phyloP scores from a whole-genome alignment of 1,140 invertebrate species.

The Diabrotica virgifera region DNA sequence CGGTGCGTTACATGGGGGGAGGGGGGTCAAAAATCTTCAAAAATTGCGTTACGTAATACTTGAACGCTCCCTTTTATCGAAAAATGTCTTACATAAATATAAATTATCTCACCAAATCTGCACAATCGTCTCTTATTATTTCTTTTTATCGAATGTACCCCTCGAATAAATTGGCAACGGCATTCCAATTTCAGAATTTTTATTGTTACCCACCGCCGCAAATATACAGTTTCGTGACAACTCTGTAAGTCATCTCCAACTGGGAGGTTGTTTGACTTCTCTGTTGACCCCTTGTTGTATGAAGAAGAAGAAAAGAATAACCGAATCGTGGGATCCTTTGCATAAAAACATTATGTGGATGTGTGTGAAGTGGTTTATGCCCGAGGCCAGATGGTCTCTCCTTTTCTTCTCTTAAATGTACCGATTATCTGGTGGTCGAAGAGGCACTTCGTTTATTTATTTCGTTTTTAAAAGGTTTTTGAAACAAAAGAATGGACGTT shows the following conservation, averaged over 20 bases:
- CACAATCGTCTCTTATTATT: too few relatives aligned
- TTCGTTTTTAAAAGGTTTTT: neutral
- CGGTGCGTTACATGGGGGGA: too few relatives aligned
- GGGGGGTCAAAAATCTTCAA: too few relatives aligned
- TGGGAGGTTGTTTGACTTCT: neutral
- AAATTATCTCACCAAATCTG: too few relatives aligned
- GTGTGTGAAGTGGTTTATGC: conserved; percentile 1
- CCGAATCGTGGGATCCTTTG: conserved; percentile 1
- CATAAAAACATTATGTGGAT: neutral
- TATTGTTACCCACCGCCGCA: neutral
- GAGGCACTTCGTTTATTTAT: neutral
- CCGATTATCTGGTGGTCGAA: neutral
- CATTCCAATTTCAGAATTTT: neutral
- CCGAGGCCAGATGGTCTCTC: neutral
- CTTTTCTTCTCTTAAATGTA: neutral
- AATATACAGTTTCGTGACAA: neutral
- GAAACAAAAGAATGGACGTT: neutral
- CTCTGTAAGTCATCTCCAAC: neutral
- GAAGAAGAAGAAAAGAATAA: neutral
- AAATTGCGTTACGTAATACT: too few relatives aligned
- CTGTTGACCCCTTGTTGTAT: neutral
- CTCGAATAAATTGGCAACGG: too few relatives aligned
- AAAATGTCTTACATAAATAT: too few relatives aligned
- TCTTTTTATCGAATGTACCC: too few relatives aligned
- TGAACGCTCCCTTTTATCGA: too few relatives aligned